These are phyloP conservation scores for Gila robusta DNA, from an alignment of 2,797 vertebrate genomes.

Conservation along the genomic window DNA sequence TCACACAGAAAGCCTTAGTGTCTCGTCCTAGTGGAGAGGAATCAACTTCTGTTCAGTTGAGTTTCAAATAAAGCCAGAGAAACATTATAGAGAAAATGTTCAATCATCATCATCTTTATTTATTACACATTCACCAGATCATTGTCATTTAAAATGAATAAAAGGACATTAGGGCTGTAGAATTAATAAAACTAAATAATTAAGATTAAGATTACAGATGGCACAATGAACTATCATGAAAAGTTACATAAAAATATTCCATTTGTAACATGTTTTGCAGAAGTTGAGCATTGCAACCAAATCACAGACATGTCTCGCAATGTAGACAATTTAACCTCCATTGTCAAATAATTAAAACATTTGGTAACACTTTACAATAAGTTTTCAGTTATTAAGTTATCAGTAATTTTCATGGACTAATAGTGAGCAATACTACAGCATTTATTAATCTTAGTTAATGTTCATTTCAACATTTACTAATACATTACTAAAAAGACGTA, in stretches of 20 bases:
- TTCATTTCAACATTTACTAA: background rate
- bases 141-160: background rate
- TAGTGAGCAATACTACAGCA: background rate
- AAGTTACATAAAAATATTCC: background rate
- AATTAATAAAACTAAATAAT: slow-evolving; percentile 5
- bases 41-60: background rate
- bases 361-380: background rate
- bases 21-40: slow-evolving; percentile 6
- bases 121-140: background rate
- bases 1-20: slow-evolving; percentile 60
- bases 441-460: background rate
- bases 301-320: background rate
- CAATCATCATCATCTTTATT: too few species aligned
- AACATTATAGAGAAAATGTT: background rate
- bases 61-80: background rate
- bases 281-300: background rate
- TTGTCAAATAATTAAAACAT: background rate
- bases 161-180: background rate
- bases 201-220: background rate
- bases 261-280: background rate
- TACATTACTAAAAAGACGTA: background rate
- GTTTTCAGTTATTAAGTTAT: background rate
- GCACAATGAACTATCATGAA: background rate
- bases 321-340: background rate
- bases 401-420: background rate